These are phyloP conservation scores for Equus przewalskii DNA, from an alignment of 2,113 vertebrate species.

Conservation along the genomic window DNA sequence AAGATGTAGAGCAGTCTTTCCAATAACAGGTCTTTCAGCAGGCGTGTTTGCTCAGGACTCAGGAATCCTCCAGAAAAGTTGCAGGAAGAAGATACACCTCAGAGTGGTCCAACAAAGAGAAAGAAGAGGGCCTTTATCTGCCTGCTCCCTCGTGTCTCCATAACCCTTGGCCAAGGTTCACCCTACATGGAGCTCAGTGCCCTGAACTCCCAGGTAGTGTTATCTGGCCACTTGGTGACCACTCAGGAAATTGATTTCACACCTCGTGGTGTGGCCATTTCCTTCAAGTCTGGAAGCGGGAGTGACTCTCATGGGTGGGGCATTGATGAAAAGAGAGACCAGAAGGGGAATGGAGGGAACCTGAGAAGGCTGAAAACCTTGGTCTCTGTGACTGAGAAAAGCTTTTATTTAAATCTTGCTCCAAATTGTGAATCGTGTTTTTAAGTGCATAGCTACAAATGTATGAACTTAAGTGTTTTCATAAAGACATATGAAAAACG, in stretches of 20 bases:
- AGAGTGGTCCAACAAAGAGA: neutral
- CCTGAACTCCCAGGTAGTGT: neutral
- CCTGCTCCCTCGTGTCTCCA: neutral
- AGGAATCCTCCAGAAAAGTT: constrained; percentile 8
- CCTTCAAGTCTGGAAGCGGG: neutral
- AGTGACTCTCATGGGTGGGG: neutral
- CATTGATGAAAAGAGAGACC: neutral
- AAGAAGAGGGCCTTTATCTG: neutral
- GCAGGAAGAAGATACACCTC: neutral
- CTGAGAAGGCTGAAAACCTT: neutral
- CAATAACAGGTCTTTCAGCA: neutral
- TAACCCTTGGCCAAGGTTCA: neutral
- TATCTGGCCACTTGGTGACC: neutral
- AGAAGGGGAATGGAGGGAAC: neutral
- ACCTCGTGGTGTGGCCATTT: neutral
- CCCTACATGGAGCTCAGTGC: too few relatives aligned
- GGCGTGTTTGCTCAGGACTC: neutral
- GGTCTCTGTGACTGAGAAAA: neutral
- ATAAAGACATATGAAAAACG: neutral
- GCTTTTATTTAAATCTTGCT: neutral
- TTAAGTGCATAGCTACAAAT: neutral
- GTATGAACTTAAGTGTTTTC: neutral
- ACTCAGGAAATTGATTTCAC: neutral
- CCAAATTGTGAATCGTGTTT: neutral
- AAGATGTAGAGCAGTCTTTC: neutral